Evolutionary conservation across 2,113 vertebrate genomes (phyloP).

Genomic region (Calyptomena viridis): DNA sequence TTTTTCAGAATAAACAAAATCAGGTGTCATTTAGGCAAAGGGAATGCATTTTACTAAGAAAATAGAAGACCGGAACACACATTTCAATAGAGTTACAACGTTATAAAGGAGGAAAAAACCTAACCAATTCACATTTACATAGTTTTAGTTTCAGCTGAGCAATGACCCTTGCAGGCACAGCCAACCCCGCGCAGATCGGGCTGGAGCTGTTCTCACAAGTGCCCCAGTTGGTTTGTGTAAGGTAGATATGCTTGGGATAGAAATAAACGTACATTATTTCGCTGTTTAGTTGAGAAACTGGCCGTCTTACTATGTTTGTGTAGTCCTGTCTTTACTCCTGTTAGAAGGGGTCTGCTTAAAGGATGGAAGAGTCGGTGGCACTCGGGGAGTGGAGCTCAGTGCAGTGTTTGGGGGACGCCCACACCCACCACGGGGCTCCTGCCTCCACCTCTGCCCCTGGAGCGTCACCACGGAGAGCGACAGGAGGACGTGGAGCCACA

Average conservation of each 20-base stretch:
- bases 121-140: neutral
- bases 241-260: neutral
- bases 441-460: neutral
- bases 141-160: constrained; percentile 21
- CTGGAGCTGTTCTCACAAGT: neutral
- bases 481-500: rapidly evolving
- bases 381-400: neutral
- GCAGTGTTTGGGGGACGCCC: rapidly evolving
- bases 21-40: constrained; percentile 30
- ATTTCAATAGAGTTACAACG: constrained; percentile 50
- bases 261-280: neutral
- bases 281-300: neutral
- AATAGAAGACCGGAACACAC: constrained; percentile 64
- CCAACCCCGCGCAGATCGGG: neutral
- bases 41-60: constrained; percentile 74
- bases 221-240: neutral
- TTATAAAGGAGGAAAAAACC: constrained; percentile 32
- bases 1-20: neutral
- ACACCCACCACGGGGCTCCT: rapidly evolving
- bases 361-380: rapidly evolving
- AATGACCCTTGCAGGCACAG: neutral
- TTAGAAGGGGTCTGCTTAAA: neutral
- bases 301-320: neutral
- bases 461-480: neutral
- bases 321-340: neutral